Evolutionary conservation across 2,888 invertebrate species (phyloP).

Genomic region (Pycnomerus fuliginosus): DNA sequence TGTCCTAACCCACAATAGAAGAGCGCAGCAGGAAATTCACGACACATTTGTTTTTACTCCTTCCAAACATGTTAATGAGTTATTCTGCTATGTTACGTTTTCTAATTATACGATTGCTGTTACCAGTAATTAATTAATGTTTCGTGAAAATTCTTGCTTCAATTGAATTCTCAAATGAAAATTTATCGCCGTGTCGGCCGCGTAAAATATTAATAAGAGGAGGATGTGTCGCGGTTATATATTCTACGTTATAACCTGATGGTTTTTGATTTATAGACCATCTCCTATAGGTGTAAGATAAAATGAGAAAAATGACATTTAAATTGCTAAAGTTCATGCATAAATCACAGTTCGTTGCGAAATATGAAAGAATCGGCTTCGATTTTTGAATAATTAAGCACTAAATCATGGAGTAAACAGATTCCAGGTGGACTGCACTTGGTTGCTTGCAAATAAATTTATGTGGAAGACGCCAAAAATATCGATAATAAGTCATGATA

Average conservation of each 20-base stretch:
- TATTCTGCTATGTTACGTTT: conserved; percentile 31
- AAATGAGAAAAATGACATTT: conserved; percentile 10
- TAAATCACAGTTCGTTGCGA: conserved; percentile 3
- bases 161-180: conserved; percentile 25
- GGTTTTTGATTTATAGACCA: conserved; percentile 8
- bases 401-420: conserved; percentile 3
- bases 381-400: conserved; percentile 5
- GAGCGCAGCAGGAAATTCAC: too few species aligned
- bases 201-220: too few species aligned
- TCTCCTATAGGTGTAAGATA: conserved; percentile 5
- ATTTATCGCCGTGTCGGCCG: conserved; percentile 19
- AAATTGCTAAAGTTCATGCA: conserved; percentile 8
- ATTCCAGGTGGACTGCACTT: too few species aligned
- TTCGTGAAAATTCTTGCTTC: conserved; percentile 34
- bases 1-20: too few species aligned
- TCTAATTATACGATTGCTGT: conserved; percentile 32
- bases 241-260: too few species aligned
- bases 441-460: too few species aligned
- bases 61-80: conserved; percentile 36
- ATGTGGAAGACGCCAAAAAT: too few species aligned
- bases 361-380: background rate
- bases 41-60: conserved; percentile 34
- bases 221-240: too few species aligned
- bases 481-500: too few species aligned
- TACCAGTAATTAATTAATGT: conserved; percentile 33